These are phyloP conservation scores for Coranthus polyacanthus DNA, from an alignment of 2,797 vertebrate genomes.

Conservation along the genomic window DNA sequence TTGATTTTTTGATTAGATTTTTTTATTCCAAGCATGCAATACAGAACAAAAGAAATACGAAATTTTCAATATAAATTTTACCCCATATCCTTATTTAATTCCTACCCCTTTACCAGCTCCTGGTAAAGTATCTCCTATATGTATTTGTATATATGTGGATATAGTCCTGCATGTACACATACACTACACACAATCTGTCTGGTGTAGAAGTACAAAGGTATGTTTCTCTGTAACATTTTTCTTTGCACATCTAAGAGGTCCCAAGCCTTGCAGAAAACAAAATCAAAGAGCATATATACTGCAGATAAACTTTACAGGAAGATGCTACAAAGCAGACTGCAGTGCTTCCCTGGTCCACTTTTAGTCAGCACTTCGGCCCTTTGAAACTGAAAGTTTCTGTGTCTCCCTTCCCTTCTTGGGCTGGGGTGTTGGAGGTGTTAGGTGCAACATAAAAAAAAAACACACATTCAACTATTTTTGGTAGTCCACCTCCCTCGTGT, in stretches of 20 bases:
- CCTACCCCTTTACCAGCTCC: too few relatives aligned
- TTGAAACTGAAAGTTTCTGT: constrained; percentile 58
- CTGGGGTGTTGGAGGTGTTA: constrained; percentile 37
- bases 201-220: not conserved
- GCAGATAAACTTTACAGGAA: constrained; percentile 47
- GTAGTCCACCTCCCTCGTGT: constrained; percentile 44
- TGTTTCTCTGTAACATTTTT: constrained; percentile 20
- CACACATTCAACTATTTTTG: constrained; percentile 54
- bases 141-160: not conserved
- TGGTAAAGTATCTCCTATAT: too few relatives aligned
- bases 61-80: too few relatives aligned
- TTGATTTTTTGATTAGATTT: too few relatives aligned
- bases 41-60: too few relatives aligned
- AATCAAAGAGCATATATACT: constrained; percentile 28
- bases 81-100: too few relatives aligned
- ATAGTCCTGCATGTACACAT: not conserved
- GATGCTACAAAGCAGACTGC: constrained; percentile 37
- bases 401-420: constrained; percentile 21
- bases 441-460: constrained; percentile 4
- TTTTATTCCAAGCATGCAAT: too few relatives aligned
- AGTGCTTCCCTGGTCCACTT: constrained; percentile 49
- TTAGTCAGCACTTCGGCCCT: constrained; percentile 59
- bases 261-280: constrained; percentile 15
- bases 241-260: constrained; percentile 24
- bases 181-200: not conserved